Conservation (phyloP, 2,797 vertebrate species). For the Nothura maculosa region DNA sequence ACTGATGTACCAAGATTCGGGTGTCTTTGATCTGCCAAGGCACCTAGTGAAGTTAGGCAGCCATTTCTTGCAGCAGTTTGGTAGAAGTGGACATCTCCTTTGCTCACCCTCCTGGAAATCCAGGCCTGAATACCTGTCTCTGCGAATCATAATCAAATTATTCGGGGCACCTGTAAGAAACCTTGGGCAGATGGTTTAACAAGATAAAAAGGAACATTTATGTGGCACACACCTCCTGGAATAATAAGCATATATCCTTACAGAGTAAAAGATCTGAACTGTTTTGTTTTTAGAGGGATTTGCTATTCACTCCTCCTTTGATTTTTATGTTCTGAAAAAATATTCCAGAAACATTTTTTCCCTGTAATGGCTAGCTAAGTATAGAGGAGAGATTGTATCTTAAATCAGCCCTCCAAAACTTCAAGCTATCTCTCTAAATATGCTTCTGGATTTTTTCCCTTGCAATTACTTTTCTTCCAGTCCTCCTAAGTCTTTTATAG, state of each 20-base stretch:
- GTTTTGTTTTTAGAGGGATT: conserved; percentile 22
- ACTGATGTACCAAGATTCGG: not conserved
- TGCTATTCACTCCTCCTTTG: conserved; percentile 30
- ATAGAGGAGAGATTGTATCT: conserved; percentile 21
- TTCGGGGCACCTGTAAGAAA: conserved; percentile 26
- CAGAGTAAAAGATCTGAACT: conserved; percentile 35
- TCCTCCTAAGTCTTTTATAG: not conserved
- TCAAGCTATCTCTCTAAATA: not conserved
- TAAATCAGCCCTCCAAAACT: conserved; percentile 32
- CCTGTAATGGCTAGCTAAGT: conserved; percentile 32
- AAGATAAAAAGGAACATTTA: conserved; percentile 64
- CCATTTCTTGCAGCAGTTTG: not conserved
- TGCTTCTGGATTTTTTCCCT: not conserved
- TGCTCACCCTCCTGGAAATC: conserved; percentile 30
- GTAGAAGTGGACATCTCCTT: not conserved
- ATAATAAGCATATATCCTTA: conserved; percentile 33
- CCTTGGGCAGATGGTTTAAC: conserved; percentile 27
- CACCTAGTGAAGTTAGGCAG: not conserved
- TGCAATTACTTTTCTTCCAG: not conserved
- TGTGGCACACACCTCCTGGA: conserved; percentile 20
- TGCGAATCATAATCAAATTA: not conserved
- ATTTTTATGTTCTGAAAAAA: conserved; percentile 36
- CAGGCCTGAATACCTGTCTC: not conserved
- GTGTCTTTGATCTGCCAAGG: not conserved
- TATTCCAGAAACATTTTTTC: conserved; percentile 45